A percentile compares a stretch with the other conserved stretches of the same genome.
phyloP scores from a whole-genome alignment of 2,797 vertebrate species.

The Gobio occitaniae region DNA sequence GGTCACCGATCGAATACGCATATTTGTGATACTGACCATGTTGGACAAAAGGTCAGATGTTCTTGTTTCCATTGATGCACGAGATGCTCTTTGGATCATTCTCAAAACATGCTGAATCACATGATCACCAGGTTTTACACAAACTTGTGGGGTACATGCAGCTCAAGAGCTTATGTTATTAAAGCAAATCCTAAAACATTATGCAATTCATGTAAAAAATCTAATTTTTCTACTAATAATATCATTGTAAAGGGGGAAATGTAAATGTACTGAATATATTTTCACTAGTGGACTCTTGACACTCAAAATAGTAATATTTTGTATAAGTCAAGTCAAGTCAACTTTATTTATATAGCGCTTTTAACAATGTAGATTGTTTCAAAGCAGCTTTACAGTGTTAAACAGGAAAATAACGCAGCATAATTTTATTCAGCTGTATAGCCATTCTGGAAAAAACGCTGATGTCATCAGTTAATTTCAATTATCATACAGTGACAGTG shows the following conservation, averaged over 20 bases:
- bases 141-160: background rate
- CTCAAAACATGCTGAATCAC: background rate
- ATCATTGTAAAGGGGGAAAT: background rate
- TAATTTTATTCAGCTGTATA: too few relatives aligned
- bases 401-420: too few relatives aligned
- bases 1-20: background rate
- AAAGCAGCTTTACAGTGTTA: too few relatives aligned
- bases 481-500: too few relatives aligned
- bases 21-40: background rate
- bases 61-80: background rate
- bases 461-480: too few relatives aligned
- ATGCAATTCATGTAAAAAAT: background rate
- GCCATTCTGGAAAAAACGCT: too few relatives aligned
- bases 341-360: too few relatives aligned
- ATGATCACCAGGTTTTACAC: background rate
- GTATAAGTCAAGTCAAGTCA: too few relatives aligned
- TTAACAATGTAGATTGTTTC: too few relatives aligned
- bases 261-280: background rate
- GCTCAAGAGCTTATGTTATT: background rate
- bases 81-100: background rate
- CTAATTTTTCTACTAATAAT: background rate
- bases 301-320: background rate
- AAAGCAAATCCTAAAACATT: background rate
- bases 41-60: background rate
- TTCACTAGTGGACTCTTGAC: background rate